Evolutionary conservation across 2,797 vertebrate genomes (phyloP).

Genomic region (Sardinella longiceps): DNA sequence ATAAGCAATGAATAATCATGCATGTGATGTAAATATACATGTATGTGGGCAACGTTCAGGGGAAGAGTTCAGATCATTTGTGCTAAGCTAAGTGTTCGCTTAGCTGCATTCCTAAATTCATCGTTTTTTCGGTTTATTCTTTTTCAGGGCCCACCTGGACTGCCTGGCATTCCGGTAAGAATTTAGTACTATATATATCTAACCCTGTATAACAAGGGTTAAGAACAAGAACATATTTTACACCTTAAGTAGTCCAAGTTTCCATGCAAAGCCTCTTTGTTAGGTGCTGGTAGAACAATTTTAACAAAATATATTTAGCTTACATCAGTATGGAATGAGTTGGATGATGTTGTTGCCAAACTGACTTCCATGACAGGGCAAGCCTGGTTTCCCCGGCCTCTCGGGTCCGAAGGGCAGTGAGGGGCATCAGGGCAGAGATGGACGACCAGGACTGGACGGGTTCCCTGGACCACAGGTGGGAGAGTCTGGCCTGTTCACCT

Average conservation of each 20-base stretch:
- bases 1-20: too few species aligned
- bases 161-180: slow-evolving; percentile 77
- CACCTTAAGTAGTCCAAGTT: too few species aligned
- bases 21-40: too few species aligned
- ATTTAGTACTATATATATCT: neutral
- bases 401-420: slow-evolving; percentile 77
- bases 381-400: slow-evolving; percentile 76
- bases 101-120: too few species aligned
- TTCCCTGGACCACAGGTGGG: slow-evolving; percentile 83
- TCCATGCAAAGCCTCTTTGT: too few species aligned
- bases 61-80: neutral
- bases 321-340: neutral
- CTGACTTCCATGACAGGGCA: slow-evolving; percentile 67
- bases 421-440: slow-evolving; percentile 77
- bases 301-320: too few species aligned
- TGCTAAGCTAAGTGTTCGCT: too few species aligned
- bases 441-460: slow-evolving; percentile 85
- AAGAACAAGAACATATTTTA: neutral
- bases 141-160: slow-evolving; percentile 80
- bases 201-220: neutral
- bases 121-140: slow-evolving; percentile 34
- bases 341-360: neutral
- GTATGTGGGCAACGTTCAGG: too few species aligned
- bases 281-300: too few species aligned
- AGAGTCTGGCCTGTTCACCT: neutral